Conservation (phyloP, 2,797 vertebrate species). For the Micrastur ruficollis region DNA sequence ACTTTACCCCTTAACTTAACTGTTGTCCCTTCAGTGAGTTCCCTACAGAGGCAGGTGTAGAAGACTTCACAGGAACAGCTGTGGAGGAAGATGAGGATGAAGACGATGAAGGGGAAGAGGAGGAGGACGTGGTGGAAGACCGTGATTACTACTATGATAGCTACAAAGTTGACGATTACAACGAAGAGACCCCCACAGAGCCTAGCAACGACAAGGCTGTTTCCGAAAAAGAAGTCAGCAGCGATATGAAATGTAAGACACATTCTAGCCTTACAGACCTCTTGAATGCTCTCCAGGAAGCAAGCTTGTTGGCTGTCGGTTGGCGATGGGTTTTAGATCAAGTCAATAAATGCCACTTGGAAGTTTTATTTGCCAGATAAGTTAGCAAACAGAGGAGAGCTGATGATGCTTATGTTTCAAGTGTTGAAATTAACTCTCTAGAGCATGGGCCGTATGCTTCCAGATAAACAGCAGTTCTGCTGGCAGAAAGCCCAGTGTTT, state of each 20-base stretch:
- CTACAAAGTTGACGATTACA: conserved; percentile 80
- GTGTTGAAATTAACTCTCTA: background rate
- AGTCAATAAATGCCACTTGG: background rate
- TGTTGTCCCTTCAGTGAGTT: conserved; percentile 73
- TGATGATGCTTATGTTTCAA: background rate
- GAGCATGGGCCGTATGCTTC: background rate
- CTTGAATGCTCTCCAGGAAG: background rate
- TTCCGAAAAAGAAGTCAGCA: conserved; percentile 81
- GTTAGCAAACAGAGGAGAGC: conserved; percentile 45
- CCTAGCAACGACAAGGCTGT: conserved; percentile 66
- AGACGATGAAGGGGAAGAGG: conserved; percentile 84
- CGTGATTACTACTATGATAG: conserved; percentile 75
- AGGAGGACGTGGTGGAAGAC: conserved; percentile 79
- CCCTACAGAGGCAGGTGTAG: conserved; percentile 76
- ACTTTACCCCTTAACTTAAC: background rate
- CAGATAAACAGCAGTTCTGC: background rate
- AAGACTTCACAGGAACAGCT: conserved; percentile 83
- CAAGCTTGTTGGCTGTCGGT: background rate
- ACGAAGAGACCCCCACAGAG: conserved; percentile 74
- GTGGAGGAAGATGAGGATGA: conserved; percentile 84
- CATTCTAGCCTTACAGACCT: background rate
- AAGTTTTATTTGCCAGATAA: conserved; percentile 33
- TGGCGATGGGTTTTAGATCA: background rate
- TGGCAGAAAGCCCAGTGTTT: background rate
- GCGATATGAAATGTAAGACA: conserved; percentile 89